Percentiles rank a stretch among this genome's conserved stretches.
Conservation (phyloP, 1,140 invertebrate species). For the Pollicipes pollicipes region DNA sequence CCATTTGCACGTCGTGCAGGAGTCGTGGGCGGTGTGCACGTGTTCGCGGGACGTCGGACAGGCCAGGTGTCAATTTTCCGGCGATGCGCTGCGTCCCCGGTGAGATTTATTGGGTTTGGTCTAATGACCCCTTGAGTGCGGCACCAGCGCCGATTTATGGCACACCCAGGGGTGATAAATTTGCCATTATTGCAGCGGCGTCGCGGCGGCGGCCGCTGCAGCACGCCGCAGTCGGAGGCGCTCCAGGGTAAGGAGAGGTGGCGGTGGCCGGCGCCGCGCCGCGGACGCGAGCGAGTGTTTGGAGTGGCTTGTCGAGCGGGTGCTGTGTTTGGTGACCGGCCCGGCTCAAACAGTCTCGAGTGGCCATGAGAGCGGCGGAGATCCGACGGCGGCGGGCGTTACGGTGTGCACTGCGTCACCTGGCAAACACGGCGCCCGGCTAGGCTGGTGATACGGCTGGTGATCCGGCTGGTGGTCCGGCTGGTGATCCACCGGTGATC, state of each 20-base stretch:
- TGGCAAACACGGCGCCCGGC: not conserved
- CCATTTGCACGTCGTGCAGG: too few species aligned
- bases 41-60: too few species aligned
- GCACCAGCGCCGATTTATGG: not conserved
- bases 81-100: too few species aligned
- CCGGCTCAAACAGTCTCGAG: not conserved
- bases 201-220: too few species aligned
- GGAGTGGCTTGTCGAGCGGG: too few species aligned
- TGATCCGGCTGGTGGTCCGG: not conserved
- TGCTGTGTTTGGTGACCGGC: not conserved
- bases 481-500: not conserved
- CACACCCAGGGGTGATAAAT: not conserved
- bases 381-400: too few species aligned
- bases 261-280: too few species aligned
- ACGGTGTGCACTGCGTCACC: not conserved
- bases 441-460: not conserved
- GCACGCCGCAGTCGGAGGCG: not conserved
- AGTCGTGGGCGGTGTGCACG: too few species aligned
- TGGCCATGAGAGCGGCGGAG: too few species aligned
- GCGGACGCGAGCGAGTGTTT: too few species aligned
- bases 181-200: not conserved
- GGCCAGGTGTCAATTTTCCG: not conserved
- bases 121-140: not conserved
- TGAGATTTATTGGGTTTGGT: not conserved
- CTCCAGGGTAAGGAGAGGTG: not conserved